Conservation (phyloP, 2,888 invertebrate genomes). For the Labia minor region DNA sequence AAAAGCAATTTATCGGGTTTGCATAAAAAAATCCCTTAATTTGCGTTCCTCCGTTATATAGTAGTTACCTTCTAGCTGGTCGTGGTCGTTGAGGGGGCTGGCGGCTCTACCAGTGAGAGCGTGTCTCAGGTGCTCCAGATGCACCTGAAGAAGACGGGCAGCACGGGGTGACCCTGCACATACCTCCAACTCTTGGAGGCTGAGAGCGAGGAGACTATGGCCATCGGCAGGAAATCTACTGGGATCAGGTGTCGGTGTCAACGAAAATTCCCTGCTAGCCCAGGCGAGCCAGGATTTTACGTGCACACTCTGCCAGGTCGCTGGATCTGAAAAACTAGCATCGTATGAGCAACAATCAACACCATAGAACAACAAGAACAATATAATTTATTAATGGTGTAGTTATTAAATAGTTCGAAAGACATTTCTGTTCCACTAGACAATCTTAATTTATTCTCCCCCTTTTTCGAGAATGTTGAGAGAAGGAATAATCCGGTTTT, state of each 20-base stretch:
- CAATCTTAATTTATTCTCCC: too few relatives aligned
- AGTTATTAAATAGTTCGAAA: too few relatives aligned
- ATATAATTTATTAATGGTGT: too few relatives aligned
- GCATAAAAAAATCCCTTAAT: too few relatives aligned
- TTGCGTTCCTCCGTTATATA: too few relatives aligned
- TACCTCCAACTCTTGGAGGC: constrained; percentile 49
- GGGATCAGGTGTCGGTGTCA: constrained; percentile 43
- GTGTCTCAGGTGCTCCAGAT: constrained; percentile 48
- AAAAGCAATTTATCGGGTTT: too few relatives aligned
- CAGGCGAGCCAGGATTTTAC: constrained; percentile 52
- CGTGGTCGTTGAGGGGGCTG: constrained; percentile 38
- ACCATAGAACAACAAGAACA: too few relatives aligned
- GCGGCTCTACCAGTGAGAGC: constrained; percentile 49
- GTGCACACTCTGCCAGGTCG: constrained; percentile 49
- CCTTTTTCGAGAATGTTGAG: too few relatives aligned
- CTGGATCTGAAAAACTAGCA: constrained; percentile 51
- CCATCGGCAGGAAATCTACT: constrained; percentile 46
- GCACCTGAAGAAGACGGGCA: constrained; percentile 48
- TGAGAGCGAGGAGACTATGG: constrained; percentile 46
- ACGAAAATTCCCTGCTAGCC: constrained; percentile 48
- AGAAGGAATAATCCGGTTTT: too few relatives aligned
- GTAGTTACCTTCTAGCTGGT: constrained; percentile 22
- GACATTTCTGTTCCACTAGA: too few relatives aligned
- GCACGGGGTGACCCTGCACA: constrained; percentile 41
- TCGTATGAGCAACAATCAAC: too few relatives aligned